A percentile compares a stretch with the other conserved stretches of the same genome.
Conservation (phyloP, 2,888 invertebrate species). For the Agrilus mali region DNA sequence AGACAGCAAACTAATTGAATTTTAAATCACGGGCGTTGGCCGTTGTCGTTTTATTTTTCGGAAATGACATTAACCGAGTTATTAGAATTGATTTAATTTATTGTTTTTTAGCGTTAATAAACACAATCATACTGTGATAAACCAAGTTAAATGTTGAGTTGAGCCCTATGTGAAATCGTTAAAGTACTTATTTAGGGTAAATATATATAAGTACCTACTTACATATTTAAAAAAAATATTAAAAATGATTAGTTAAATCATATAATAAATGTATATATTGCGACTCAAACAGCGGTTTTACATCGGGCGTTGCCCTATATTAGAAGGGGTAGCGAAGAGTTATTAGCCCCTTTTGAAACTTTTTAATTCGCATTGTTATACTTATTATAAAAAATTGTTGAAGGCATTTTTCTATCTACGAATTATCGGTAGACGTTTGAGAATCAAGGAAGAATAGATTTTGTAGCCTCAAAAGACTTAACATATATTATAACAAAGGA, state of each 20-base stretch:
- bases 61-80: constrained; percentile 1
- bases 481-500: too few relatives aligned
- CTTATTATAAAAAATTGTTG: constrained; percentile 23
- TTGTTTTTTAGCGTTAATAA: constrained; percentile 32
- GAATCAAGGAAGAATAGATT: constrained; percentile 4
- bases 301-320: too few relatives aligned
- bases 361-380: constrained; percentile 25
- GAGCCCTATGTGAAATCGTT: constrained; percentile 14
- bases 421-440: constrained; percentile 15
- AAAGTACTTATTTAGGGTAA: not conserved
- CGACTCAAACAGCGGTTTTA: too few relatives aligned
- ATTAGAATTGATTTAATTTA: constrained; percentile 27
- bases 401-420: constrained; percentile 25
- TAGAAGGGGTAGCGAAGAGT: constrained; percentile 10
- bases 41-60: too few relatives aligned
- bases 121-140: constrained; percentile 53
- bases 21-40: too few relatives aligned
- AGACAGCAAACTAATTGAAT: too few relatives aligned
- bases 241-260: too few relatives aligned
- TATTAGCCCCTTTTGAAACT: constrained; percentile 13
- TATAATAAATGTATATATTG: too few relatives aligned
- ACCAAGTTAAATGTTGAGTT: constrained; percentile 55
- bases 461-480: too few relatives aligned
- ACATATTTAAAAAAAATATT: too few relatives aligned
- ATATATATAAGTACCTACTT: too few relatives aligned